Percentiles rank a stretch among this genome's conserved stretches.
Conservation (phyloP, 2,888 invertebrate species). For the Tinea semifulvella region DNA sequence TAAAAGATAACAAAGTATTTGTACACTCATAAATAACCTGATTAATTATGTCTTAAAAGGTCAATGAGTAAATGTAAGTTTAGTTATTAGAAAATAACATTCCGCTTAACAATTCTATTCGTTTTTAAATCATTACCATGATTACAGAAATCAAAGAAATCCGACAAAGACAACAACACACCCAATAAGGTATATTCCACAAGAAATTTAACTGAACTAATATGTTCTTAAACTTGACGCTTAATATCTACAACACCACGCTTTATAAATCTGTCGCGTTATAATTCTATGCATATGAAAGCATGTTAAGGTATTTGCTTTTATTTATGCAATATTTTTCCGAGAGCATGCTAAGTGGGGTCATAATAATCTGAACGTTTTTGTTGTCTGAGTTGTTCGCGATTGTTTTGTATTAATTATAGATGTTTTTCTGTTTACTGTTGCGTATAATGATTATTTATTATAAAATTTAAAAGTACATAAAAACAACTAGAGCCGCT, state of each 20-base stretch:
- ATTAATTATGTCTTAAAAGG: too few relatives aligned
- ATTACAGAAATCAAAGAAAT: conserved; percentile 83
- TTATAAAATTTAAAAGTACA: too few relatives aligned
- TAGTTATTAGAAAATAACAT: too few relatives aligned
- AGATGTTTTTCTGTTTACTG: too few relatives aligned
- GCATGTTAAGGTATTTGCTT: conserved; percentile 1
- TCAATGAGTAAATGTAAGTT: too few relatives aligned
- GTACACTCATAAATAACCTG: too few relatives aligned
- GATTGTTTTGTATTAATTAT: conserved; percentile 18
- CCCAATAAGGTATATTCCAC: conserved; percentile 72
- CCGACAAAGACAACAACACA: conserved; percentile 74
- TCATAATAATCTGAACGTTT: conserved; percentile 29
- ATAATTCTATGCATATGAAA: not conserved
- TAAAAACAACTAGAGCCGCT: too few relatives aligned
- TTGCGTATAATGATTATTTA: too few relatives aligned
- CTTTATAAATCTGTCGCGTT: conserved; percentile 5
- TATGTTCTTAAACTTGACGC: conserved; percentile 19
- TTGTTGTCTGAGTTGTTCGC: conserved; percentile 7
- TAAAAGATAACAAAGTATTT: too few relatives aligned
- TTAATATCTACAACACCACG: not conserved
- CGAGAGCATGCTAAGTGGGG: conserved; percentile 37
- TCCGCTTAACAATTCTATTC: too few relatives aligned
- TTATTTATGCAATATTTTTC: not conserved
- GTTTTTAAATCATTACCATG: conserved; percentile 29
- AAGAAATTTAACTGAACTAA: conserved; percentile 24